phyloP scores from a whole-genome alignment of 1,140 invertebrate species.

The Scaptomyza graminum region DNA sequence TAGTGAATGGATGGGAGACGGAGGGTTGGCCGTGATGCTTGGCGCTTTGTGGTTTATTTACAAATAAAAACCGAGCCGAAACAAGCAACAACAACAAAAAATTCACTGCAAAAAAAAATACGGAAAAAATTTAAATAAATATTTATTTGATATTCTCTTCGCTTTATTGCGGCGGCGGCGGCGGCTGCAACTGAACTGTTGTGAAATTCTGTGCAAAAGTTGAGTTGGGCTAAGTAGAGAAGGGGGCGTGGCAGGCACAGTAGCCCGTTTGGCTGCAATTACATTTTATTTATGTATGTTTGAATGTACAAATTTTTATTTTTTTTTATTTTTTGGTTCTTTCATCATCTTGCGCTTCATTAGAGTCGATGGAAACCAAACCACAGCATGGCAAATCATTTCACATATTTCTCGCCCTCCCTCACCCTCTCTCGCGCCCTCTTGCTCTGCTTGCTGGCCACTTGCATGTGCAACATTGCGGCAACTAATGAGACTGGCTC shows the following conservation, averaged over 20 bases:
- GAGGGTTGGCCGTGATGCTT: constrained; percentile 46
- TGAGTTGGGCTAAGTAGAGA: constrained; percentile 1
- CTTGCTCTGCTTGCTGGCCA: no score
- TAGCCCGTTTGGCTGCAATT: constrained; percentile 30
- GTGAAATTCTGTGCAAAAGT: constrained; percentile 67
- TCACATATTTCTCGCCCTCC: no score
- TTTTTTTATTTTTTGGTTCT: neutral
- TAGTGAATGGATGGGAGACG: no score
- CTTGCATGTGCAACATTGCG: constrained; percentile 22
- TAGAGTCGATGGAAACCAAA: constrained; percentile 50
- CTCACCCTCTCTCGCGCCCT: no score
- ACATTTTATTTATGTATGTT: constrained; percentile 53
- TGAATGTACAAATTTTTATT: neutral
- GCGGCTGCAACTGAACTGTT: constrained; percentile 70
- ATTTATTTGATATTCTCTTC: constrained; percentile 69
- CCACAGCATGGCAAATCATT: no score
- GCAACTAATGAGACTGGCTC: constrained; percentile 55
- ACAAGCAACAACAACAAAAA: no score
- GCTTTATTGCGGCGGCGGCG: constrained; percentile 44
- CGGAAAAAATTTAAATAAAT: constrained; percentile 41
- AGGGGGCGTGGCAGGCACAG: neutral
- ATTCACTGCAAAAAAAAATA: neutral
- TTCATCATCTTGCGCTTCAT: constrained; percentile 65
- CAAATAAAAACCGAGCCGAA: constrained; percentile 32
- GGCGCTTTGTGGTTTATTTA: constrained; percentile 76